Evolutionary conservation across 2,888 invertebrate species (phyloP).

Genomic region (Adelphocoris suturalis): DNA sequence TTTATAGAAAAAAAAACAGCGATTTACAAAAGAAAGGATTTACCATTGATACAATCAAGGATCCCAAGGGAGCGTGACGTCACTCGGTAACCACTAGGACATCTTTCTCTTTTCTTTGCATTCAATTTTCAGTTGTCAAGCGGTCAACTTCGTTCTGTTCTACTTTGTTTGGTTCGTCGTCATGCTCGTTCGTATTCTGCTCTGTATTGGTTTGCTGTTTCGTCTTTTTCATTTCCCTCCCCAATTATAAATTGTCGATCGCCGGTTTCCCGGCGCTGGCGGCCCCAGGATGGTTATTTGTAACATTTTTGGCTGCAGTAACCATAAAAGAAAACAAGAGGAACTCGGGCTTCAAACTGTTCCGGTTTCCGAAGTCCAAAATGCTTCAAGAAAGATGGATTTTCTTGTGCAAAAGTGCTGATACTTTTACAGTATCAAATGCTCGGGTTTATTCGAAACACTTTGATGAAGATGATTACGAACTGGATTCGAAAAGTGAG

Average conservation of each 20-base stretch:
- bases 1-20: too few species aligned
- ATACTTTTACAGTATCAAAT: background rate
- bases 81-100: slow-evolving; percentile 24
- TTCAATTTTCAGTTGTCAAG: background rate
- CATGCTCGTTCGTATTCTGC: too few species aligned
- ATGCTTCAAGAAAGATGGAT: background rate
- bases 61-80: too few species aligned
- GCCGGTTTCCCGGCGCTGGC: too few species aligned
- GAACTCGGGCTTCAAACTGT: background rate
- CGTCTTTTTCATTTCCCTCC: too few species aligned
- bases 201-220: too few species aligned
- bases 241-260: too few species aligned
- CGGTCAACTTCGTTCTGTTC: background rate
- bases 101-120: slow-evolving; percentile 11
- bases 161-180: background rate
- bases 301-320: too few species aligned
- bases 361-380: background rate
- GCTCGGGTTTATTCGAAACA: background rate
- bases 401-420: background rate
- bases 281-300: background rate
- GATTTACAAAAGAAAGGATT: too few species aligned
- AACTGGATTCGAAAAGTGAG: background rate
- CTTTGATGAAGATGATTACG: background rate
- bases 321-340: background rate
- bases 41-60: too few species aligned